Evolutionary conservation across 2,888 invertebrate genomes (phyloP).

Genomic region (Melieria omissa): DNA sequence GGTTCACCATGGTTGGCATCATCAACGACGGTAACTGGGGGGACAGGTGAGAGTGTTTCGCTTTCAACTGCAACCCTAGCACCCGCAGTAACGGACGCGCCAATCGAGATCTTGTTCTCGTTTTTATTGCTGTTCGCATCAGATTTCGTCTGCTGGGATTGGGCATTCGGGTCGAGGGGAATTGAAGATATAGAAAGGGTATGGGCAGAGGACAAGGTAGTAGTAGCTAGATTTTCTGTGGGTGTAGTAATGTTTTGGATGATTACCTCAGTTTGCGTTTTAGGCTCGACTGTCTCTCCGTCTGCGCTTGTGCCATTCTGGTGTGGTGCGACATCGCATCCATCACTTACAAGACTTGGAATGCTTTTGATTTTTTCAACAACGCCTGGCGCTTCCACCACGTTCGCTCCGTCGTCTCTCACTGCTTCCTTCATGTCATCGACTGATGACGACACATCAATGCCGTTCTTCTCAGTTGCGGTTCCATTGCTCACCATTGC

Average conservation of each 20-base stretch:
- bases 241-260: slow-evolving; percentile 40
- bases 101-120: slow-evolving; percentile 16
- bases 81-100: slow-evolving; percentile 51
- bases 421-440: slow-evolving; percentile 46
- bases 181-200: slow-evolving; percentile 34
- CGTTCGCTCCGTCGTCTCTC: slow-evolving; percentile 36
- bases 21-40: slow-evolving; percentile 12
- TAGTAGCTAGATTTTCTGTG: slow-evolving; percentile 39
- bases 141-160: slow-evolving; percentile 6
- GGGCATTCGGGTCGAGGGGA: slow-evolving; percentile 36
- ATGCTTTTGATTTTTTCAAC: slow-evolving; percentile 43
- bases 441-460: slow-evolving; percentile 48
- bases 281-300: slow-evolving; percentile 48
- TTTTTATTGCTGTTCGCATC: not conserved
- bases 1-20: not conserved
- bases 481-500: slow-evolving; percentile 35
- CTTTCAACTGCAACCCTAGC: slow-evolving; percentile 49
- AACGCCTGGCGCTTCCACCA: slow-evolving; percentile 32
- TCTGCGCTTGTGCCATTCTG: slow-evolving; percentile 57
- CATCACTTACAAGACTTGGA: slow-evolving; percentile 47
- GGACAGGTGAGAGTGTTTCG: slow-evolving; percentile 21
- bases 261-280: slow-evolving; percentile 63
- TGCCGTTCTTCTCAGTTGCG: slow-evolving; percentile 52
- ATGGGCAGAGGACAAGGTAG: slow-evolving; percentile 35
- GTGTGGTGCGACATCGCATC: slow-evolving; percentile 49